Percentiles rank a stretch among this genome's conserved stretches.
Evolutionary conservation across 2,888 invertebrate species (phyloP).

Genomic region (Tenthredo mesomela): DNA sequence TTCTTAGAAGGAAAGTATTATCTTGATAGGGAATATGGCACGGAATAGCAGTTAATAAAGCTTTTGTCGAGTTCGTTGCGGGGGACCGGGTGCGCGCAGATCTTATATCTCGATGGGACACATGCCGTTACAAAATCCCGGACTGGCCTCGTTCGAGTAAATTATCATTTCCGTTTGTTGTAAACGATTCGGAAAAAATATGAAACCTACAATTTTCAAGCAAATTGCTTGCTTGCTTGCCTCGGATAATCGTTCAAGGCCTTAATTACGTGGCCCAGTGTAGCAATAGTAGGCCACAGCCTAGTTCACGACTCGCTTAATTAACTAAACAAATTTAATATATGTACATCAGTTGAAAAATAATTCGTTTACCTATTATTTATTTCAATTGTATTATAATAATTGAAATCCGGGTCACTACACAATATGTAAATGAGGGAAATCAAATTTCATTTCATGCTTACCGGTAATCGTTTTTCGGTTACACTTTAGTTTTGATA

Average conservation of each 20-base stretch:
- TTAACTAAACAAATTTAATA: conserved; percentile 1
- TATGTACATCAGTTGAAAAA: background rate
- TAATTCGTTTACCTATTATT: background rate
- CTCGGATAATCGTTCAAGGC: conserved; percentile 36
- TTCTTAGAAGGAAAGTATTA: background rate
- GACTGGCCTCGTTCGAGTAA: conserved; percentile 35
- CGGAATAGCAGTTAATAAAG: conserved; percentile 40
- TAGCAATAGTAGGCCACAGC: background rate
- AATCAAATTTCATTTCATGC: conserved; percentile 1
- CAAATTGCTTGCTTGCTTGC: background rate
- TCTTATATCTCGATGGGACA: conserved; percentile 46
- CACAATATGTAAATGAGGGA: background rate
- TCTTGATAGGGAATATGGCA: background rate
- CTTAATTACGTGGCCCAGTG: conserved; percentile 17
- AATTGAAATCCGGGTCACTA: background rate
- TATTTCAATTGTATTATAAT: background rate
- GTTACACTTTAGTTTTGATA: background rate
- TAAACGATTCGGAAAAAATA: conserved; percentile 22
- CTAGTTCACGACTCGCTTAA: background rate
- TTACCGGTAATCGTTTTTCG: background rate
- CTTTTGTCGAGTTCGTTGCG: conserved; percentile 19
- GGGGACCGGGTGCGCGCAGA: background rate
- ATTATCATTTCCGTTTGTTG: conserved; percentile 41
- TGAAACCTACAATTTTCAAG: conserved; percentile 36
- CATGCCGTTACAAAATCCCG: conserved; percentile 31